Percentiles rank a stretch among this genome's conserved stretches.
phyloP scores from a whole-genome alignment of 2,888 invertebrate species.

The Tolmerus cingulatus region DNA sequence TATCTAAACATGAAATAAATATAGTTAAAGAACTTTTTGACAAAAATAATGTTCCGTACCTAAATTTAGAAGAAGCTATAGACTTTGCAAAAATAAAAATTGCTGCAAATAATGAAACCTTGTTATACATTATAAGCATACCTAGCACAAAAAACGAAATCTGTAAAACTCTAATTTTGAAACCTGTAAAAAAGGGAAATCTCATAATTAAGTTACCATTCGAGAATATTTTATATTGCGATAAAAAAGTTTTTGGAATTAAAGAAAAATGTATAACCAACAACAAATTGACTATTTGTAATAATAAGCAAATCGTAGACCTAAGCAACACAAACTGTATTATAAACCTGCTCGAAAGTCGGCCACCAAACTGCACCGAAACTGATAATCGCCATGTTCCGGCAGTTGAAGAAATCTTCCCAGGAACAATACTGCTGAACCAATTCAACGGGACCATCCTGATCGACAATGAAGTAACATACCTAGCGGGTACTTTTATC shows the following conservation, averaged over 20 bases:
- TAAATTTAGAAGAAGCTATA: constrained; percentile 5
- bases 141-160: neutral
- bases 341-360: too few relatives aligned
- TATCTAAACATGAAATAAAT: constrained; percentile 2
- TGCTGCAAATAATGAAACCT: neutral
- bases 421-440: neutral
- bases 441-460: neutral
- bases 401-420: neutral
- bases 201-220: neutral
- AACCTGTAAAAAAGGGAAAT: neutral
- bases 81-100: neutral
- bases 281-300: neutral
- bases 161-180: neutral
- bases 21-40: constrained; percentile 8
- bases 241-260: neutral
- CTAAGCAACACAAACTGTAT: neutral
- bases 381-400: neutral
- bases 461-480: neutral
- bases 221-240: neutral
- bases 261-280: neutral
- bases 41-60: neutral
- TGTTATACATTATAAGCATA: neutral
- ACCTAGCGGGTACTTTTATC: neutral
- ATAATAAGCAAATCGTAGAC: neutral
- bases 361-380: neutral